Evolutionary conservation across 2,113 vertebrate genomes (phyloP).

Genomic region (Talpa occidentalis): DNA sequence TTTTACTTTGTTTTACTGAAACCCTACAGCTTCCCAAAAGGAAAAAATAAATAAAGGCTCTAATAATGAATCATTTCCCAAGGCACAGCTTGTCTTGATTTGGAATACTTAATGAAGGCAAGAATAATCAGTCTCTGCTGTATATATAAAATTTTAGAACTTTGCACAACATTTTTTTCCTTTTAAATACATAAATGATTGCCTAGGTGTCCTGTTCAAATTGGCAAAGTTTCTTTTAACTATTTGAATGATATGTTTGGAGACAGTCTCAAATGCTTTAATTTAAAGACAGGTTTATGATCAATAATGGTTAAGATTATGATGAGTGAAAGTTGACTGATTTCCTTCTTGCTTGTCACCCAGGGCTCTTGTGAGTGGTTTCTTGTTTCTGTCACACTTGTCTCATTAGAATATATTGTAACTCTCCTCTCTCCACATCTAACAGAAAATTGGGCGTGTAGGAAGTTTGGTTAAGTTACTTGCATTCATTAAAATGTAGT

Average conservation of each 20-base stretch:
- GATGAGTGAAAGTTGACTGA: slow-evolving; percentile 14
- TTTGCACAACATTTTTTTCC: neutral
- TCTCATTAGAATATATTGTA: neutral
- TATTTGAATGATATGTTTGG: slow-evolving; percentile 53
- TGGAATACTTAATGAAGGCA: slow-evolving; percentile 25
- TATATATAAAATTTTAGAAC: slow-evolving; percentile 20
- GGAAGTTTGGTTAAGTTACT: neutral
- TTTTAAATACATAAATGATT: neutral
- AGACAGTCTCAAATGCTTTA: slow-evolving; percentile 12
- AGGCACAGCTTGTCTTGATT: neutral
- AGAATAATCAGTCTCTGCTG: neutral
- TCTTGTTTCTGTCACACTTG: neutral
- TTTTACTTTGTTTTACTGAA: neutral
- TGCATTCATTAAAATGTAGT: neutral
- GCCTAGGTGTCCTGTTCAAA: neutral
- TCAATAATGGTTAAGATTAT: slow-evolving; percentile 44
- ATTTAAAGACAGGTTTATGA: slow-evolving; percentile 53
- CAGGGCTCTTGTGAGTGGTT: neutral
- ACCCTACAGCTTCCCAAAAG: neutral
- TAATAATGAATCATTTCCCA: neutral
- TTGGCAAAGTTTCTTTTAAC: slow-evolving; percentile 35
- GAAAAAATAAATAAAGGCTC: slow-evolving; percentile 38
- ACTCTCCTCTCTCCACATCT: neutral
- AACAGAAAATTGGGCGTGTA: neutral
- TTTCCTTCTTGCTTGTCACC: neutral